These are phyloP conservation scores for Orthonevra nobilis DNA, from an alignment of 2,888 invertebrate genomes.

Conservation along the genomic window DNA sequence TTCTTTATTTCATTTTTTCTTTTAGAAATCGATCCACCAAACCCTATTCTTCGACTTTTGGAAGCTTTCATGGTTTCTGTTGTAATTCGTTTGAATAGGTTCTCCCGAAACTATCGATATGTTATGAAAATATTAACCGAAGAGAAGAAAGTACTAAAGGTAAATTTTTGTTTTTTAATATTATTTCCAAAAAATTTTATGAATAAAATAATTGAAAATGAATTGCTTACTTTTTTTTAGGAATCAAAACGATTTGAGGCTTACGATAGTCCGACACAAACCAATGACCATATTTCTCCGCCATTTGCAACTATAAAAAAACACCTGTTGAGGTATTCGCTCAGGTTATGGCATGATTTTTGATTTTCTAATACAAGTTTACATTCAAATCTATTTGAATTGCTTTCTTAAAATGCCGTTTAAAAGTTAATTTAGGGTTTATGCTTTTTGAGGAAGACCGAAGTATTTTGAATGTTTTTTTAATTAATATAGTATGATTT, in stretches of 20 bases:
- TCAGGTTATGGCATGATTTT: not conserved
- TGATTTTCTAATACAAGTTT: too few species aligned
- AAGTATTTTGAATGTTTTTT: too few species aligned
- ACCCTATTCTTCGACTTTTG: slow-evolving; percentile 77
- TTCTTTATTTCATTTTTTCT: too few species aligned
- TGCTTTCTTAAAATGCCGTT: too few species aligned
- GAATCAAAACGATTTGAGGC: slow-evolving; percentile 86
- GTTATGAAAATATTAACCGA: slow-evolving; percentile 92
- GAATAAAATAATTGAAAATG: slow-evolving; percentile 22
- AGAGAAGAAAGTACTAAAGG: slow-evolving; percentile 94
- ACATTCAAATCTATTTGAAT: too few species aligned
- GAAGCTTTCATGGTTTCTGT: slow-evolving; percentile 85
- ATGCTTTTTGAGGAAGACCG: too few species aligned
- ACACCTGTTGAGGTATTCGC: slow-evolving; percentile 77
- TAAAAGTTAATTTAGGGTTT: too few species aligned
- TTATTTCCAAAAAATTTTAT: not conserved
- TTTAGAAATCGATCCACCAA: slow-evolving; percentile 61
- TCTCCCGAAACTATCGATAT: slow-evolving; percentile 96
- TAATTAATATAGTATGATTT: too few species aligned
- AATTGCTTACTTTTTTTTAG: slow-evolving; percentile 79
- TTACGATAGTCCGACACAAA: slow-evolving; percentile 83
- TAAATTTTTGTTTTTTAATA: too few species aligned
- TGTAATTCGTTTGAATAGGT: slow-evolving; percentile 89
- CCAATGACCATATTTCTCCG: slow-evolving; percentile 82
- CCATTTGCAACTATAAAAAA: slow-evolving; percentile 79